Conservation (phyloP, 2,888 invertebrate genomes). For the Cantharis flavilabris region DNA sequence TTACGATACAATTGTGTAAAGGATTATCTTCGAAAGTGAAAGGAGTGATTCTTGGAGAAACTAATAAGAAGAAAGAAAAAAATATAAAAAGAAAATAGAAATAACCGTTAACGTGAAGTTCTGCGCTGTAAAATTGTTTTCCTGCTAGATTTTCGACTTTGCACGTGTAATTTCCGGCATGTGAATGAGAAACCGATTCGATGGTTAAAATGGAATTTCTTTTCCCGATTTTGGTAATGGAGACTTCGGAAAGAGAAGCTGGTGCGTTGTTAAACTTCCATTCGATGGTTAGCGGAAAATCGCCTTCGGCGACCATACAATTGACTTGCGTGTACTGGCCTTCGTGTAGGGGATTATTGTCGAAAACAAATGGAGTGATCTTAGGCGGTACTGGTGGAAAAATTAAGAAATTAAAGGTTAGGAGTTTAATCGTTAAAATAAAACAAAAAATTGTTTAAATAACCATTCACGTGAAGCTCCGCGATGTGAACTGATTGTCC, state of each 20-base stretch:
- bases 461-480: slow-evolving; percentile 73
- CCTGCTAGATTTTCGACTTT: slow-evolving; percentile 61
- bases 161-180: slow-evolving; percentile 65
- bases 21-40: slow-evolving; percentile 78
- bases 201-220: slow-evolving; percentile 66
- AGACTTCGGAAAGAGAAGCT: slow-evolving; percentile 42
- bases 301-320: slow-evolving; percentile 73
- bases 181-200: slow-evolving; percentile 66
- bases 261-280: slow-evolving; percentile 61
- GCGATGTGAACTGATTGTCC: slow-evolving; percentile 45
- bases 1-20: slow-evolving; percentile 66
- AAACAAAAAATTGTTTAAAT: slow-evolving; percentile 48
- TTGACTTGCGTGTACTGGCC: slow-evolving; percentile 53
- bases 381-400: slow-evolving; percentile 74
- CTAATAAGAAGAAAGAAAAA: neutral
- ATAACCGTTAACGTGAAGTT: slow-evolving; percentile 73
- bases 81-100: neutral
- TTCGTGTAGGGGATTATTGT: slow-evolving; percentile 65
- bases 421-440: neutral
- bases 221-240: slow-evolving; percentile 45
- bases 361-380: slow-evolving; percentile 77
- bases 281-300: slow-evolving; percentile 68
- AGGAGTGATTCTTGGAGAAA: slow-evolving; percentile 73
- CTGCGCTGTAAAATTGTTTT: slow-evolving; percentile 54
- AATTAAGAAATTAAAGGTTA: neutral